phyloP scores from a whole-genome alignment of 2,113 vertebrate species.

The Lucifuga dentata region DNA sequence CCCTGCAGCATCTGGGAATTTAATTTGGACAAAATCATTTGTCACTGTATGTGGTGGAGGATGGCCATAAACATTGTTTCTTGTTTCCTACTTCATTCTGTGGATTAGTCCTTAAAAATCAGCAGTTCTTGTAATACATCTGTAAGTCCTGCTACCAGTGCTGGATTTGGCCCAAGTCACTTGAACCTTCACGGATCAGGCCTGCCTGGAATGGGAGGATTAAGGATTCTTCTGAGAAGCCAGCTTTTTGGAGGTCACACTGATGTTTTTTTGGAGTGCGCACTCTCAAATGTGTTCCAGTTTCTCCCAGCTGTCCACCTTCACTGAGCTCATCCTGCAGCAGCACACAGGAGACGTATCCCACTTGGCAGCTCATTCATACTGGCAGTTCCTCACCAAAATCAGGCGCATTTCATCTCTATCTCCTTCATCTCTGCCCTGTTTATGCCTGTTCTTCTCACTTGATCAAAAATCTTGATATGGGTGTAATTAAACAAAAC shows the following conservation, averaged over 20 bases:
- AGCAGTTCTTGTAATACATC: constrained; percentile 21
- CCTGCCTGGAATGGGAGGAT: constrained; percentile 45
- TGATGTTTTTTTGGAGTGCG: constrained; percentile 40
- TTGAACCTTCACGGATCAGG: constrained; percentile 30
- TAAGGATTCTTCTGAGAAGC: constrained; percentile 33
- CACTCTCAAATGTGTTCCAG: constrained; percentile 7
- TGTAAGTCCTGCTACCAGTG: not conserved
- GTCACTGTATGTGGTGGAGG: constrained; percentile 15
- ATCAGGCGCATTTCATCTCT: constrained; percentile 1
- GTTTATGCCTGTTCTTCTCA: constrained; percentile 4
- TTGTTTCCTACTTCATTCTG: constrained; percentile 17
- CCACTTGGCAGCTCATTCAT: constrained; percentile 16
- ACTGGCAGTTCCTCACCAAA: constrained; percentile 1
- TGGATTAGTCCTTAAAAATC: constrained; percentile 41
- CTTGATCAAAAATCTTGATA: constrained; percentile 14
- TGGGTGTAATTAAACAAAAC: not conserved
- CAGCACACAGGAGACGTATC: constrained; percentile 41
- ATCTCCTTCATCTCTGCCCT: constrained; percentile 8
- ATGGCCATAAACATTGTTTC: constrained; percentile 17
- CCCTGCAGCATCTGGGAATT: not conserved
- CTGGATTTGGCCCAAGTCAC: constrained; percentile 4
- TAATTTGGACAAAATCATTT: constrained; percentile 15
- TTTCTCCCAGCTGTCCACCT: constrained; percentile 40
- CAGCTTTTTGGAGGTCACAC: constrained; percentile 38
- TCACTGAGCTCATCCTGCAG: constrained; percentile 37